Evolutionary conservation across 2,113 vertebrate species (phyloP).

Genomic region (Pteropus alecto): DNA sequence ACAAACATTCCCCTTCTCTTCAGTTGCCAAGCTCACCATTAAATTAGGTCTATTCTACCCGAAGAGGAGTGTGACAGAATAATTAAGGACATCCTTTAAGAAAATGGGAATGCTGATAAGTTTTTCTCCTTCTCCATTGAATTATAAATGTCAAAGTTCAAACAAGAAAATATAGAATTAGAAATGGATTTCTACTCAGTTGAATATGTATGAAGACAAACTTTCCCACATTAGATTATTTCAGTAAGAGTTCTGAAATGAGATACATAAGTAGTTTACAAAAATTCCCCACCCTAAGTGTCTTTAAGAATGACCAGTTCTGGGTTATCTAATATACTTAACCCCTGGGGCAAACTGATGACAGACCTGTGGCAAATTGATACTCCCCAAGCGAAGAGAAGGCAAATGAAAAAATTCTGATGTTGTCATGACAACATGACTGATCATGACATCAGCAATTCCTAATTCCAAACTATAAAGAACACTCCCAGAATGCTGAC

Average conservation of each 20-base stretch:
- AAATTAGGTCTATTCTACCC: slow-evolving; percentile 5
- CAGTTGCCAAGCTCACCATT: background rate
- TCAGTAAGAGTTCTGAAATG: slow-evolving; percentile 11
- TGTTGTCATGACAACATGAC: slow-evolving; percentile 72
- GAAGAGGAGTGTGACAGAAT: background rate
- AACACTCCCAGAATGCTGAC: slow-evolving; percentile 54
- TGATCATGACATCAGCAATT: slow-evolving; percentile 73
- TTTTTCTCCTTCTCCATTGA: slow-evolving; percentile 49
- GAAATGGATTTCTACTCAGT: slow-evolving; percentile 26
- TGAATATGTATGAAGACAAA: slow-evolving; percentile 44
- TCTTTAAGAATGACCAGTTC: slow-evolving; percentile 53
- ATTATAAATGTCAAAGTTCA: slow-evolving; percentile 28
- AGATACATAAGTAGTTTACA: background rate
- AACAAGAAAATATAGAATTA: slow-evolving; percentile 48
- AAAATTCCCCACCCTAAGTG: background rate
- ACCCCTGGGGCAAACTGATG: background rate
- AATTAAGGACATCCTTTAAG: slow-evolving; percentile 47
- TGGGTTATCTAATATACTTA: slow-evolving; percentile 52
- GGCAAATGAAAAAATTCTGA: slow-evolving; percentile 65
- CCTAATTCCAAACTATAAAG: slow-evolving; percentile 62
- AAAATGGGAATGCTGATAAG: slow-evolving; percentile 13
- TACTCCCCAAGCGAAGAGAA: slow-evolving; percentile 60
- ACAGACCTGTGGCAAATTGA: slow-evolving; percentile 69
- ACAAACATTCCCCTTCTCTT: background rate
- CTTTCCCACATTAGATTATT: slow-evolving; percentile 30